These are phyloP conservation scores for Sinohyriopsis cumingii DNA, from an alignment of 2,888 invertebrate species.

Conservation along the genomic window DNA sequence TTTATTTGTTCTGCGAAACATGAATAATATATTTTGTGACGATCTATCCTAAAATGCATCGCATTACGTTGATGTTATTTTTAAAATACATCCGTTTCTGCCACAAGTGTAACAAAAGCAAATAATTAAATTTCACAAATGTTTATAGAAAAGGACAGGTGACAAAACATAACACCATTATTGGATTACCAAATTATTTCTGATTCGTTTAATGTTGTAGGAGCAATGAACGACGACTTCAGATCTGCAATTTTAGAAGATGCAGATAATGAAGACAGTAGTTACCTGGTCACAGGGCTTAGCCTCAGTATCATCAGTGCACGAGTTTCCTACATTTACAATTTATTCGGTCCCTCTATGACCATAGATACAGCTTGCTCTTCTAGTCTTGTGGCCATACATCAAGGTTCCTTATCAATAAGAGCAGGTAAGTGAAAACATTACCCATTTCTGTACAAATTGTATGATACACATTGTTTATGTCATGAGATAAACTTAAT, in stretches of 20 bases:
- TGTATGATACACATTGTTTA: neutral
- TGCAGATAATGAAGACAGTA: slow-evolving; percentile 1
- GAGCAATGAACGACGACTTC: slow-evolving; percentile 19
- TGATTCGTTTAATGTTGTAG: neutral
- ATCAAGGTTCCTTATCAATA: slow-evolving; percentile 54
- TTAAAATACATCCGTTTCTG: too few relatives aligned
- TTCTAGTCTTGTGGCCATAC: slow-evolving; percentile 40
- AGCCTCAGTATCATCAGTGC: slow-evolving; percentile 20
- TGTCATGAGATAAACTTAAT: neutral
- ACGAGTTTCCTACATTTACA: slow-evolving; percentile 35
- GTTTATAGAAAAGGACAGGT: too few relatives aligned
- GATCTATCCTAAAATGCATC: too few relatives aligned
- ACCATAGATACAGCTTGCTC: slow-evolving; percentile 45
- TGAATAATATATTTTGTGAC: too few relatives aligned
- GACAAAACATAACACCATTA: too few relatives aligned
- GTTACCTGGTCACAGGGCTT: slow-evolving; percentile 10
- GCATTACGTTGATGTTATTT: too few relatives aligned
- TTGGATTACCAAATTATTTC: too few relatives aligned
- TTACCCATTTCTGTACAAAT: neutral
- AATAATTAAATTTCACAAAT: too few relatives aligned
- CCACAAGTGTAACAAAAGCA: accelerated
- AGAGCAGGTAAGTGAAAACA: slow-evolving; percentile 23
- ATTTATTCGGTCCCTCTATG: slow-evolving; percentile 36
- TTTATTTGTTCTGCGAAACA: too few relatives aligned
- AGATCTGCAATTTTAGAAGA: neutral